These are phyloP conservation scores for Odontesthes bonariensis DNA, from an alignment of 2,113 vertebrate genomes.

Conservation along the genomic window DNA sequence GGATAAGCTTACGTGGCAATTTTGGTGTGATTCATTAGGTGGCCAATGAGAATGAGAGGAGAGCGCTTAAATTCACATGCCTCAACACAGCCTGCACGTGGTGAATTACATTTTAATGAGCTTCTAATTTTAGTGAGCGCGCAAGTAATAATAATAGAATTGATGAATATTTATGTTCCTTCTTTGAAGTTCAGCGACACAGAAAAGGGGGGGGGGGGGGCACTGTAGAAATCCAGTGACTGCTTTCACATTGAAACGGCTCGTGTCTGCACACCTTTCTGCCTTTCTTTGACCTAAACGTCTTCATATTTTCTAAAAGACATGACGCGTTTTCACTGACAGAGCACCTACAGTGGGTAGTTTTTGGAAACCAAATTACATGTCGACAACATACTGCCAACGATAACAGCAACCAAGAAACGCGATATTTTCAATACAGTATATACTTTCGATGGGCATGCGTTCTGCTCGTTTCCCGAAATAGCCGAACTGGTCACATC, in stretches of 20 bases:
- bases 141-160: constrained; percentile 79
- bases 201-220: constrained; percentile 40
- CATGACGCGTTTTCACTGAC: constrained; percentile 1
- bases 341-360: neutral
- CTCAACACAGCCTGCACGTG: constrained; percentile 74
- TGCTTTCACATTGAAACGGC: constrained; percentile 27
- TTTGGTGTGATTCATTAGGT: constrained; percentile 49
- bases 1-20: constrained; percentile 34
- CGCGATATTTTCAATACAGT: neutral
- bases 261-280: constrained; percentile 21
- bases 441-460: too few species aligned
- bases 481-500: constrained; percentile 24
- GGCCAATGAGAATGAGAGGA: constrained; percentile 51
- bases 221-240: constrained; percentile 31
- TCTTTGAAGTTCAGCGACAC: constrained; percentile 75
- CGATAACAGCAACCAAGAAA: neutral
- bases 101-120: constrained; percentile 84
- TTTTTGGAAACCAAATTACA: neutral
- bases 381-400: too few species aligned
- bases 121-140: constrained; percentile 82
- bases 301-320: constrained; percentile 3
- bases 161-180: constrained; percentile 79
- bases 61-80: constrained; percentile 72
- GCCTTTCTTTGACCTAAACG: constrained; percentile 33
- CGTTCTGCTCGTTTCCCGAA: neutral